Evolutionary conservation across 2,888 invertebrate species (phyloP), one percentile per base, ranked within the genome.

Genomic region (Saturnia japonica): DNA sequence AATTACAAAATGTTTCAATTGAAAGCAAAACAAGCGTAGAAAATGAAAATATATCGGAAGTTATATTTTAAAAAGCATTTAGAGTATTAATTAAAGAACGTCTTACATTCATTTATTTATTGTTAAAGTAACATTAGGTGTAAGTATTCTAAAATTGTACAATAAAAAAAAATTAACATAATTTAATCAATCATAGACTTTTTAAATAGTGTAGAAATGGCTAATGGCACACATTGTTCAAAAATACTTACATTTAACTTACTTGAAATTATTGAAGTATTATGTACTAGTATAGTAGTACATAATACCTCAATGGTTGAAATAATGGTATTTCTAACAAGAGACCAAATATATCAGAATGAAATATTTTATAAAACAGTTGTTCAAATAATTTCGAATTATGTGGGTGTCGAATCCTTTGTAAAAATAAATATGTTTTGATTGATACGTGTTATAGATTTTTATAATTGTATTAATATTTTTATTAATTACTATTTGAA

Each of bases 21-120:
- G 40, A 64, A 60, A 64, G 40, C 40, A 64, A 64, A 12, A 60
- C 40, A 40, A 64, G 19, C 1, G 64, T n/a, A 40, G 64, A 40
- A n/a, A 19, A 40, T 40, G 11, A 40, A 12, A 40, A 64, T 64
- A 40, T 64, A 64, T 64, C 64, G n/a, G 12, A 40, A 40, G 19
- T 64, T 34, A 64, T 64, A 64, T 34, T 64, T 64, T 40, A 40
- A 64, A 40, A n/a, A 60, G 12, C 28, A 28, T 60, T 11, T 28
- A 14, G 1, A 54, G 6, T 28, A 14, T 28, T 28, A 60, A 60
- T 60, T 60, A 25, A 12, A 14, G 14, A 28, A 14, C 1, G 2
- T 60, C 25, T 28, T 60, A 25, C 6, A 60, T 60, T 12, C 9
- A 60, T 14, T 60, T 60, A 60, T 60, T 60, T 60, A 28, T 60